A percentile compares a stretch with the other conserved stretches of the same genome.
These are phyloP conservation scores for Caiman crocodilus DNA, from an alignment of 2,797 vertebrate species.

Conservation along the genomic window DNA sequence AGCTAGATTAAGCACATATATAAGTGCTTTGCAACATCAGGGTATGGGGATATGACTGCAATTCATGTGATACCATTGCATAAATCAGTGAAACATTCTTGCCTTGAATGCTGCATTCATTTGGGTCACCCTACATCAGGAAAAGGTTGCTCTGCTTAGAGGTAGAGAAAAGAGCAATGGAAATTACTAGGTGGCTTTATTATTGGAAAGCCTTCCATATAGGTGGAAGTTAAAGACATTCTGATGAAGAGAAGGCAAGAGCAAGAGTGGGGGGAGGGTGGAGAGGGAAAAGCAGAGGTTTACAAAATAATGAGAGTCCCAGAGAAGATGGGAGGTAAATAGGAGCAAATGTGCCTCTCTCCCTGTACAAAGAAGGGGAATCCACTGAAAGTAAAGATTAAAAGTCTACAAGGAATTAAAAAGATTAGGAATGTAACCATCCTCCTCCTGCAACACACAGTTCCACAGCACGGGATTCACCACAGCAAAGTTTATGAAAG, in stretches of 20 bases:
- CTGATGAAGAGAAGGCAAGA: background rate
- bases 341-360: background rate
- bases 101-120: background rate
- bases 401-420: background rate
- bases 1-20: rapidly evolving
- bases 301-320: background rate
- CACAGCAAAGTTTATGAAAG: background rate
- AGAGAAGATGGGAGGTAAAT: background rate
- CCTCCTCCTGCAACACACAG: background rate
- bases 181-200: background rate
- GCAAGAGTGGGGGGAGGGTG: no score
- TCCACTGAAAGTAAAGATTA: background rate
- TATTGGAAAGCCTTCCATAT: background rate
- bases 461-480: no score
- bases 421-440: no score
- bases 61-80: background rate
- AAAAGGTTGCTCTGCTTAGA: background rate
- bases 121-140: background rate
- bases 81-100: background rate
- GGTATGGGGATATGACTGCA: background rate
- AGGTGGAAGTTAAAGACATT: background rate
- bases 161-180: background rate
- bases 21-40: background rate
- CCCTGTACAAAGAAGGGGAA: background rate
- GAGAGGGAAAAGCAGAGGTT: background rate